A percentile compares a stretch with the other conserved stretches of the same genome.
Evolutionary conservation across 2,797 vertebrate species (phyloP).

Genomic region (Pogoniulus pusillus): DNA sequence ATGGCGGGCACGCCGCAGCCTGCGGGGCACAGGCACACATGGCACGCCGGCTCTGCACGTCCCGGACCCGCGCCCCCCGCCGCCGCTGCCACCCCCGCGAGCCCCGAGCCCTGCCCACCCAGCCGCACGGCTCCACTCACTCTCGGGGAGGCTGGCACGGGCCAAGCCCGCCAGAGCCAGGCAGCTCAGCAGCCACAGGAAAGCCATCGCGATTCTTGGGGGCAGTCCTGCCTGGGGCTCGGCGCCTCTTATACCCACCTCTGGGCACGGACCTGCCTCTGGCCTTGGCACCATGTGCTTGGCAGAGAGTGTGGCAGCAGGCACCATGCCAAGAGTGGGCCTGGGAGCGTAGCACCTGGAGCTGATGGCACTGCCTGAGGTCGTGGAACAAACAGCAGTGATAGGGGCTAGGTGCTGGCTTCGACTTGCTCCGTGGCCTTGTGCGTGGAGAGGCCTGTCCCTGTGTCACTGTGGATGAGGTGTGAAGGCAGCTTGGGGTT

Average conservation of each 20-base stretch:
- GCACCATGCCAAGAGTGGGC: too few species aligned
- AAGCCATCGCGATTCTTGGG: not conserved
- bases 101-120: accelerated
- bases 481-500: too few species aligned
- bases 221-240: not conserved
- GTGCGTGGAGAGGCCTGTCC: too few species aligned
- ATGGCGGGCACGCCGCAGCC: constrained; percentile 87
- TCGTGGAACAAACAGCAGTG: too few species aligned
- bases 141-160: not conserved
- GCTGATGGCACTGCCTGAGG: too few species aligned
- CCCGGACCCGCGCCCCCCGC: not conserved
- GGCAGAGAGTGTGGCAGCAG: not conserved
- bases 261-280: not conserved
- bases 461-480: too few species aligned
- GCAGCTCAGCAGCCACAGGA: constrained; percentile 24
- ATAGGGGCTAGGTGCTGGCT: too few species aligned
- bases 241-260: not conserved
- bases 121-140: not conserved
- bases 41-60: not conserved
- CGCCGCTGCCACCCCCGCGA: accelerated
- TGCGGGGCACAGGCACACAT: constrained; percentile 7
- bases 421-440: too few species aligned
- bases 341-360: too few species aligned
- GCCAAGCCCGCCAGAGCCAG: not conserved
- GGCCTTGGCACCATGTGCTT: not conserved